These are phyloP conservation scores for Hesperophylax magnus DNA, from an alignment of 1,140 invertebrate genomes.

Conservation along the genomic window DNA sequence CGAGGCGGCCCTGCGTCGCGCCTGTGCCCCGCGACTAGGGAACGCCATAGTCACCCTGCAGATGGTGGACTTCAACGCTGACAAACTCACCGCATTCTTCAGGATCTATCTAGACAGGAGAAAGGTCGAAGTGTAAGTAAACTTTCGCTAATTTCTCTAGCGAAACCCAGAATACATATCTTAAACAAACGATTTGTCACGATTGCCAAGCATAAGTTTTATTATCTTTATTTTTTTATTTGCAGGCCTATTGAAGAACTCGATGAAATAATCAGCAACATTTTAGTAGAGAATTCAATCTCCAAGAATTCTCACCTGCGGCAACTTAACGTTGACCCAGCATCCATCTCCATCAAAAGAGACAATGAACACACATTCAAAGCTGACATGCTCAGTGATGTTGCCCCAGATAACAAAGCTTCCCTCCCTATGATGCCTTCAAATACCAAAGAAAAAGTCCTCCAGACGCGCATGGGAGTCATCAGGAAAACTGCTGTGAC, in stretches of 20 bases:
- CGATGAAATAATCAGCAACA: conserved; percentile 78
- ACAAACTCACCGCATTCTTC: conserved; percentile 81
- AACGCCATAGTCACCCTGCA: conserved; percentile 75
- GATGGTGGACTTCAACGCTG: conserved; percentile 79
- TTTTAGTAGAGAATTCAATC: conserved; percentile 77
- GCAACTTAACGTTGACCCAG: conserved; percentile 77
- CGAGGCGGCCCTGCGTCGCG: conserved; percentile 36
- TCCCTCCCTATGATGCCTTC: conserved; percentile 60
- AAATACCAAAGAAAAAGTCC: conserved; percentile 65
- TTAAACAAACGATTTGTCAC: too few species aligned
- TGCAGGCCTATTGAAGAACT: conserved; percentile 75
- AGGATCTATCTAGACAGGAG: conserved; percentile 80
- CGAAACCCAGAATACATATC: too few species aligned
- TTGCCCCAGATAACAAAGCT: conserved; percentile 65
- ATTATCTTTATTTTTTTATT: conserved; percentile 57
- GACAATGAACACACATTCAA: conserved; percentile 69
- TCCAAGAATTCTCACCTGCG: conserved; percentile 77
- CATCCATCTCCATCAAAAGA: conserved; percentile 76
- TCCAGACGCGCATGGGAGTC: conserved; percentile 68
- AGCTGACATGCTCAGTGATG: conserved; percentile 66
- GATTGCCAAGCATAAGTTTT: neutral
- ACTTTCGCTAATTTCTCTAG: neutral
- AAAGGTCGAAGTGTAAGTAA: conserved; percentile 77
- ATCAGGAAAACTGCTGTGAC: conserved; percentile 70
- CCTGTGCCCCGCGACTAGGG: conserved; percentile 71